Percentiles rank a stretch among this genome's conserved stretches.
phyloP scores from a whole-genome alignment of 2,113 vertebrate genomes.

The Bubo bubo region DNA sequence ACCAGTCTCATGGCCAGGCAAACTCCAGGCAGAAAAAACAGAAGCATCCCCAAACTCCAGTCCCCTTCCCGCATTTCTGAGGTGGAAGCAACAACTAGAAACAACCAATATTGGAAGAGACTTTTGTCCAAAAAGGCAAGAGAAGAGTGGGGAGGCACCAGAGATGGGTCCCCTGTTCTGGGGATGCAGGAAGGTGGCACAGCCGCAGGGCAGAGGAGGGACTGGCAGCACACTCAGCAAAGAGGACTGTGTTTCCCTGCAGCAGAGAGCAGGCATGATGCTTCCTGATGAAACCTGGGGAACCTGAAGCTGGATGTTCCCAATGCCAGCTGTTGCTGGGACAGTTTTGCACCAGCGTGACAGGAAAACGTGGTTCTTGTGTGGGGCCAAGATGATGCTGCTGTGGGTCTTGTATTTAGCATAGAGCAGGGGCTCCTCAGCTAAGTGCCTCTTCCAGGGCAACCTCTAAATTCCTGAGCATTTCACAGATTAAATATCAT shows the following conservation, averaged over 20 bases:
- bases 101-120: neutral
- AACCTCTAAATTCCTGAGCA: neutral
- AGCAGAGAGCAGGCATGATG: neutral
- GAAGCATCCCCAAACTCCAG: neutral
- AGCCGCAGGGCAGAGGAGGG: neutral
- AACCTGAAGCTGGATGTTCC: neutral
- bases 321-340: neutral
- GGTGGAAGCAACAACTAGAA: neutral
- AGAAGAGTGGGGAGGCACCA: neutral
- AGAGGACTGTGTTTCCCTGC: neutral
- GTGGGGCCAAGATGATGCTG: rapidly evolving
- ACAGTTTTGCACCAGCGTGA: neutral
- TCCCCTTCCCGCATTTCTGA: neutral
- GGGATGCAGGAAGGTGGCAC: neutral
- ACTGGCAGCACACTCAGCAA: neutral
- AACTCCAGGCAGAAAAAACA: neutral
- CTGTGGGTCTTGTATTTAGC: rapidly evolving
- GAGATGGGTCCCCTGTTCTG: neutral
- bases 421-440: neutral
- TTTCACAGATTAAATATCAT: neutral
- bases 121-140: neutral
- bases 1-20: neutral
- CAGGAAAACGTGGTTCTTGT: rapidly evolving
- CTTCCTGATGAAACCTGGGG: neutral
- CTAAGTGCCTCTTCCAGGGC: neutral